Evolutionary conservation across 2,113 vertebrate species (phyloP).

Genomic region (Rhipidura dahli): DNA sequence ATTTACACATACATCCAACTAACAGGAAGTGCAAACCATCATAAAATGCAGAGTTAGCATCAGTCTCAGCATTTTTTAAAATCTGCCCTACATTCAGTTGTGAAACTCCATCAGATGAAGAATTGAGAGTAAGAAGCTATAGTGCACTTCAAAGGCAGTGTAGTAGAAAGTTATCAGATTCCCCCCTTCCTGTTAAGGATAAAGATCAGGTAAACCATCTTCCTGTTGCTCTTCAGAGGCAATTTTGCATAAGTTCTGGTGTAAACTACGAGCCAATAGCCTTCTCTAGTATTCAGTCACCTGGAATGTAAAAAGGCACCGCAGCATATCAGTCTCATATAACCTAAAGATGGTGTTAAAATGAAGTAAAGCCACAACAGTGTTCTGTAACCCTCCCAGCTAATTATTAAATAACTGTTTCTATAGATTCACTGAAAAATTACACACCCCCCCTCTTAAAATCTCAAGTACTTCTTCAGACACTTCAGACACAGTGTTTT

Average conservation of each 20-base stretch:
- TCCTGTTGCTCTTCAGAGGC: slow-evolving; percentile 28
- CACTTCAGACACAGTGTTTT: background rate
- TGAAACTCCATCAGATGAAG: background rate
- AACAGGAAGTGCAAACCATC: background rate
- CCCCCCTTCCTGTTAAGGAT: slow-evolving; percentile 25
- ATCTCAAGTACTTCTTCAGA: background rate
- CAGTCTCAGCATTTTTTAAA: background rate
- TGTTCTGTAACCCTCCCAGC: background rate
- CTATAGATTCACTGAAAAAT: background rate
- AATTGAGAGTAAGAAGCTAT: background rate
- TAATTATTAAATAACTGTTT: background rate
- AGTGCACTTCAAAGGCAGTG: background rate
- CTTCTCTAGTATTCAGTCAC: background rate
- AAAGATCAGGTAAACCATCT: background rate
- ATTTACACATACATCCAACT: background rate
- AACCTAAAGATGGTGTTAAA: background rate
- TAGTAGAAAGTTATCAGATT: slow-evolving; percentile 14
- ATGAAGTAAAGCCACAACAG: background rate
- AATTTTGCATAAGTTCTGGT: background rate
- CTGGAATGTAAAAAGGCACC: background rate
- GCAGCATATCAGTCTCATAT: background rate
- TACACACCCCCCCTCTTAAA: background rate
- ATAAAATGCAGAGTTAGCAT: background rate
- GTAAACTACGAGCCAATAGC: background rate
- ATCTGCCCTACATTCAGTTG: background rate